phyloP scores from a whole-genome alignment of 2,888 invertebrate species.

The Brenthis ino region DNA sequence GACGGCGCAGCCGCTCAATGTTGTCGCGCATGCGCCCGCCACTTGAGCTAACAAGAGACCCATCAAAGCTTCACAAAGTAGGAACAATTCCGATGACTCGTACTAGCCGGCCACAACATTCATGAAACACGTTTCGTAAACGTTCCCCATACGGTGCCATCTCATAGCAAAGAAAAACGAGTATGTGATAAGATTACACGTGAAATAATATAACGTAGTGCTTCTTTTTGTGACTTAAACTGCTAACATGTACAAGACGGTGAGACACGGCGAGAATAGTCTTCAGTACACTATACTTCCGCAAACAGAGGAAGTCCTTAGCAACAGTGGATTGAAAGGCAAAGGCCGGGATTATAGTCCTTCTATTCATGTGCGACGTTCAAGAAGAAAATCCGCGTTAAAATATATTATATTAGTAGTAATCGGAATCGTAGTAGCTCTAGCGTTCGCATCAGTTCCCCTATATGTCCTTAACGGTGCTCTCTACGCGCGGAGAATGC shows the following conservation, averaged over 20 bases:
- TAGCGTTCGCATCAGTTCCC: slow-evolving; percentile 63
- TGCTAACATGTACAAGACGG: slow-evolving; percentile 87
- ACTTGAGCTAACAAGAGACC: slow-evolving; percentile 44
- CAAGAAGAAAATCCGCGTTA: slow-evolving; percentile 62
- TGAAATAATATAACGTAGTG: slow-evolving; percentile 58
- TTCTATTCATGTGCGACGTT: slow-evolving; percentile 69
- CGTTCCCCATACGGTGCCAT: slow-evolving; percentile 46
- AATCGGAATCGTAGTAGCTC: slow-evolving; percentile 62
- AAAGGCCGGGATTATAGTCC: slow-evolving; percentile 79
- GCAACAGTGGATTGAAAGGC: slow-evolving; percentile 82
- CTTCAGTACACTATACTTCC: slow-evolving; percentile 89
- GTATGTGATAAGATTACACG: slow-evolving; percentile 67
- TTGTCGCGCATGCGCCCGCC: slow-evolving; percentile 71
- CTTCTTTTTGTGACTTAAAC: slow-evolving; percentile 62
- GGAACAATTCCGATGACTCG: slow-evolving; percentile 61
- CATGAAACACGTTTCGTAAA: slow-evolving; percentile 53
- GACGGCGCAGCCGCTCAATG: slow-evolving; percentile 77
- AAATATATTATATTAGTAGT: slow-evolving; percentile 67
- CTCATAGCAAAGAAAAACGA: slow-evolving; percentile 53
- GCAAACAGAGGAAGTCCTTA: slow-evolving; percentile 86
- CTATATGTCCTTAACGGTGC: slow-evolving; percentile 67
- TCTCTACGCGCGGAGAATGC: slow-evolving; percentile 54
- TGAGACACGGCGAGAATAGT: slow-evolving; percentile 88
- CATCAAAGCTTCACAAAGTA: slow-evolving; percentile 71
- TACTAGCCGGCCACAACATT: slow-evolving; percentile 54